Base-by-base conservation (phyloP, 2,113 vertebrate genomes). In the Hymenochirus boettgeri region DNA sequence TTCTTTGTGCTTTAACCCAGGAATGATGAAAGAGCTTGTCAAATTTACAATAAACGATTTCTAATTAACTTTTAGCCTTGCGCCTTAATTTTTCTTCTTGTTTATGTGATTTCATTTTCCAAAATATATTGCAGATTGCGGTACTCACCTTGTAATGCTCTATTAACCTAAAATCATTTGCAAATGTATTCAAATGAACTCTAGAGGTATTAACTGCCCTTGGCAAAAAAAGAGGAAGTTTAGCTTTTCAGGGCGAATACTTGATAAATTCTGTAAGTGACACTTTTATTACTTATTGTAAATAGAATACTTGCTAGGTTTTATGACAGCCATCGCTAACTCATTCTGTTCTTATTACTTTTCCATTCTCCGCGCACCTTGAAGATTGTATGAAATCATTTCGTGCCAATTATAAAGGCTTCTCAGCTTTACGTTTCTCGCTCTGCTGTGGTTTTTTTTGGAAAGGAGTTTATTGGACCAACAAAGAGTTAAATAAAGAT, bases 271-370 rank as follows among this genome's bases (percentile, higher is more conserved):
- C 72, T 80, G 22, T 54, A 24, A 75, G 74, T 92, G 93, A 91
- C 93, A 92, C 87, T 89, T 97, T 98, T 95, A 98, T 92, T 93
- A 88, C 84, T 82, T 87, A 90, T 89, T 93, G 91, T 96, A 95
- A 98, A 97, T 93, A 96, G 90, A 92, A 91, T 80, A 79, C 78
- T 81, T 86, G 89, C 84, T 88, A 88, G 92, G 89, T 93, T 88
- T 95, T 94, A 97, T 91, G 91, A 93, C 90, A 94, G 86, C 83
- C 83, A 90, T 96, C 92, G 88, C 86, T 93, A 94, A 94, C 86
- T 93, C 89, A 91, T 95, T 93, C 80, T 85, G 78, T 81, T 78
- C 89, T 93, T 92, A 93, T 94, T 93, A 89, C 86, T 85, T 82
- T 89, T 86, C 85, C 85, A 85, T 78, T 80, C 78, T 82, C 83